Evolutionary conservation across 2,113 vertebrate genomes (phyloP).

Genomic region (Engraulis encrasicolus): DNA sequence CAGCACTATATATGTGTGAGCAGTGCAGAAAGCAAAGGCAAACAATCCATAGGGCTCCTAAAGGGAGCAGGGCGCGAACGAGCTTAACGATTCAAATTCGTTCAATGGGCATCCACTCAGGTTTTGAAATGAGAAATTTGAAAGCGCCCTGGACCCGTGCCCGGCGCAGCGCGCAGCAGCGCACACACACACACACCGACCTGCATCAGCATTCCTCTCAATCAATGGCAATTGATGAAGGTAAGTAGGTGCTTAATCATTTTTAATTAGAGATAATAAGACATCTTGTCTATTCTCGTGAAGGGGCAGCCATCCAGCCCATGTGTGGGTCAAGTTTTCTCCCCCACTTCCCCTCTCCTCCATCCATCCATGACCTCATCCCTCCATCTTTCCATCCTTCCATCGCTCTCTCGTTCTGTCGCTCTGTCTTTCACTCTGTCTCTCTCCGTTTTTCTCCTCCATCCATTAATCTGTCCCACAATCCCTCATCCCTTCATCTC

Average conservation of each 20-base stretch:
- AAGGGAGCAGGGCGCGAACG: constrained; percentile 63
- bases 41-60: constrained; percentile 10
- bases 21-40: not conserved
- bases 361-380: not conserved
- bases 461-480: not conserved
- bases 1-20: not conserved
- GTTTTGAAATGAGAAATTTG: constrained; percentile 75
- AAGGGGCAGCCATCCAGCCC: constrained; percentile 63
- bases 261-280: constrained; percentile 82
- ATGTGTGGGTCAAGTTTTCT: constrained; percentile 63
- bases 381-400: not conserved
- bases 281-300: constrained; percentile 75
- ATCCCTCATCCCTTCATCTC: not conserved
- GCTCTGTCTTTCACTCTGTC: not conserved
- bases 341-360: not conserved
- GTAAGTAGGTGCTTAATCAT: constrained; percentile 81
- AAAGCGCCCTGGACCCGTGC: constrained; percentile 66
- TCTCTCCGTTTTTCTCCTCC: not conserved
- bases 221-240: constrained; percentile 76
- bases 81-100: constrained; percentile 76
- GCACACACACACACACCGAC: not conserved
- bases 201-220: constrained; percentile 74
- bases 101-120: constrained; percentile 73
- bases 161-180: constrained; percentile 64
- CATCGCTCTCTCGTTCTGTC: not conserved